phyloP scores from a whole-genome alignment of 2,888 invertebrate genomes.

The Agrochola litura region DNA sequence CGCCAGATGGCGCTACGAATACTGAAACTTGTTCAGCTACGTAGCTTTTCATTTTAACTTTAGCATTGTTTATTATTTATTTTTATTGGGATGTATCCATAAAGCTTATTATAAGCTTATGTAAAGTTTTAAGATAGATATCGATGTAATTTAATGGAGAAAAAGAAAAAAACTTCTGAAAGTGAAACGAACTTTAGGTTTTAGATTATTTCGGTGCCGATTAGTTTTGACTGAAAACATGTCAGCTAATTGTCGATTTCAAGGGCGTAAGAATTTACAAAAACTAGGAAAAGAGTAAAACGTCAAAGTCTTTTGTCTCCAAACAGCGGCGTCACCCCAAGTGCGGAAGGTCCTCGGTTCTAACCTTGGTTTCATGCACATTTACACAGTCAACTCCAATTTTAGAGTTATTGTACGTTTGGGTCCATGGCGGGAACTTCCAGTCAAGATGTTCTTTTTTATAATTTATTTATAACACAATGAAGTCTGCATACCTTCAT shows the following conservation, averaged over 20 bases:
- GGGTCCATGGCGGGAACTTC: slow-evolving; percentile 42
- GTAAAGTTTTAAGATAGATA: not conserved
- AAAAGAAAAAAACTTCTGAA: not conserved
- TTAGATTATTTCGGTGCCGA: slow-evolving; percentile 19
- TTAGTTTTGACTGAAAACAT: slow-evolving; percentile 65
- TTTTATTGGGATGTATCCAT: not conserved
- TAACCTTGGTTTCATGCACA: slow-evolving; percentile 72
- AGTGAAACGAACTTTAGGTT: slow-evolving; percentile 12
- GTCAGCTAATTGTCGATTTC: slow-evolving; percentile 73
- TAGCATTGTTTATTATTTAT: not conserved
- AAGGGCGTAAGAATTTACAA: slow-evolving; percentile 84
- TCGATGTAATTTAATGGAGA: not conserved
- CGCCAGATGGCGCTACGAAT: slow-evolving; percentile 74
- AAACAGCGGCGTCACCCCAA: slow-evolving; percentile 80
- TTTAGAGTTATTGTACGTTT: slow-evolving; percentile 58
- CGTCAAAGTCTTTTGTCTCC: slow-evolving; percentile 83
- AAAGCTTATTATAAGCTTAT: not conserved
- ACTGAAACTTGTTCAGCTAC: slow-evolving; percentile 8
- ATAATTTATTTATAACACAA: slow-evolving; percentile 13
- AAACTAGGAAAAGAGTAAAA: slow-evolving; percentile 85
- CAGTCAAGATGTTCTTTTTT: slow-evolving; percentile 20
- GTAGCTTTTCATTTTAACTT: not conserved
- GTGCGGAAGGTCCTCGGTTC: slow-evolving; percentile 82
- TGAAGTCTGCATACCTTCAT: slow-evolving; percentile 22
- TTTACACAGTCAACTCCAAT: slow-evolving; percentile 68